These are phyloP conservation scores for Pomatorhinus ruficollis DNA, from an alignment of 2,113 vertebrate species.

Conservation along the genomic window DNA sequence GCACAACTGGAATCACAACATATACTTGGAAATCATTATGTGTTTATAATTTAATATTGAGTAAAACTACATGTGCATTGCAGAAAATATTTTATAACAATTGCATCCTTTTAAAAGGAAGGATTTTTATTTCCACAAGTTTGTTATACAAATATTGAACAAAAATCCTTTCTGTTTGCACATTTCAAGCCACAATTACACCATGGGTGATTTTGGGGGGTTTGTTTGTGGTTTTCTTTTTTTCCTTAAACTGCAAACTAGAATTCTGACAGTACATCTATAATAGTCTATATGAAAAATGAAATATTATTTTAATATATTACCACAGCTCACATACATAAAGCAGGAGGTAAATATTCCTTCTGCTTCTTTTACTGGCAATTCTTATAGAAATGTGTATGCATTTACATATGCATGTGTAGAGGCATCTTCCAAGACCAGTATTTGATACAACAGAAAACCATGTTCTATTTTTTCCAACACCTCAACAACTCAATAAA, in stretches of 20 bases:
- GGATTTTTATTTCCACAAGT: not conserved
- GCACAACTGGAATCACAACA: not conserved
- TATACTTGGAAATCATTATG: not conserved
- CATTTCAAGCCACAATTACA: not conserved
- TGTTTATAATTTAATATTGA: not conserved
- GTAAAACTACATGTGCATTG: not conserved
- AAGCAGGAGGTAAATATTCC: not conserved
- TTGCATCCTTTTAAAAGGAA: not conserved
- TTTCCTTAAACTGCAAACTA: not conserved
- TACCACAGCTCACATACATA: not conserved
- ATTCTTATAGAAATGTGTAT: rapidly evolving
- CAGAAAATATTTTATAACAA: not conserved
- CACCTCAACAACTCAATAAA: not conserved
- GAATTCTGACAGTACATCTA: not conserved
- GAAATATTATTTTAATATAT: not conserved
- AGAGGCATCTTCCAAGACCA: not conserved
- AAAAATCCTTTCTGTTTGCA: not conserved
- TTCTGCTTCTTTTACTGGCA: not conserved
- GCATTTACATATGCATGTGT: not conserved
- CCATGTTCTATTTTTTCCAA: not conserved
- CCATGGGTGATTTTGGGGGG: rapidly evolving
- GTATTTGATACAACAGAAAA: not conserved
- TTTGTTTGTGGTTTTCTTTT: not conserved
- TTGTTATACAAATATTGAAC: not conserved
- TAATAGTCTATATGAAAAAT: not conserved